These are phyloP conservation scores for Psettodes erumei DNA, from an alignment of 2,113 vertebrate species.

Conservation along the genomic window DNA sequence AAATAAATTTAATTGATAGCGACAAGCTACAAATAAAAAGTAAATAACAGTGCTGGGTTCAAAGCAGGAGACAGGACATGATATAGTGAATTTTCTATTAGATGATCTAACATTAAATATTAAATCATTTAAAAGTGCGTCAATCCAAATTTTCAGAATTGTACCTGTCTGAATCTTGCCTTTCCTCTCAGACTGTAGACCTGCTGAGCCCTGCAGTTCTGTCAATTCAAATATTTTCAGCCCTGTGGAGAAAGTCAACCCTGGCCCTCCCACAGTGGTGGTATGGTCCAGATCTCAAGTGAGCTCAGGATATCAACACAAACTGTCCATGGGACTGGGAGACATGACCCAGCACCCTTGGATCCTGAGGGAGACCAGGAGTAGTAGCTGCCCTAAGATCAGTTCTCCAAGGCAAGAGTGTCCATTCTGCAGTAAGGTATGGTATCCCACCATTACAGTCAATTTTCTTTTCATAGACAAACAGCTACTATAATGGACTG, in stretches of 20 bases:
- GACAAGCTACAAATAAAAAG: background rate
- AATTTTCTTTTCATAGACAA: background rate
- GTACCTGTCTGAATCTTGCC: background rate
- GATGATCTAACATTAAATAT: background rate
- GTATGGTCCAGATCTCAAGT: constrained; percentile 8
- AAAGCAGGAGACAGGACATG: background rate
- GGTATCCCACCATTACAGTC: background rate
- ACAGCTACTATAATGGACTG: background rate
- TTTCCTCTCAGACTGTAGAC: constrained; percentile 25
- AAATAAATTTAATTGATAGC: background rate
- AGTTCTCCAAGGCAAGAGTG: constrained; percentile 54
- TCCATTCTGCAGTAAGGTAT: constrained; percentile 74
- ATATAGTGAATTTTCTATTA: background rate
- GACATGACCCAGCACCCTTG: constrained; percentile 15
- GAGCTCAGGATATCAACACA: constrained; percentile 36
- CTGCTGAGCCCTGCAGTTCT: constrained; percentile 4
- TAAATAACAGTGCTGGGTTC: background rate
- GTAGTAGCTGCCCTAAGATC: constrained; percentile 44
- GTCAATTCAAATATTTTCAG: constrained; percentile 1
- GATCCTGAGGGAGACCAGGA: constrained; percentile 46
- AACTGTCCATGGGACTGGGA: constrained; percentile 16
- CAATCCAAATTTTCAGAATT: background rate
- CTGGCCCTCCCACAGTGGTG: background rate
- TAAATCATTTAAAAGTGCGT: background rate
- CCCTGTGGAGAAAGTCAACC: background rate